Base-by-base conservation (phyloP, 2,888 invertebrate species). In the Baronia brevicornis region DNA sequence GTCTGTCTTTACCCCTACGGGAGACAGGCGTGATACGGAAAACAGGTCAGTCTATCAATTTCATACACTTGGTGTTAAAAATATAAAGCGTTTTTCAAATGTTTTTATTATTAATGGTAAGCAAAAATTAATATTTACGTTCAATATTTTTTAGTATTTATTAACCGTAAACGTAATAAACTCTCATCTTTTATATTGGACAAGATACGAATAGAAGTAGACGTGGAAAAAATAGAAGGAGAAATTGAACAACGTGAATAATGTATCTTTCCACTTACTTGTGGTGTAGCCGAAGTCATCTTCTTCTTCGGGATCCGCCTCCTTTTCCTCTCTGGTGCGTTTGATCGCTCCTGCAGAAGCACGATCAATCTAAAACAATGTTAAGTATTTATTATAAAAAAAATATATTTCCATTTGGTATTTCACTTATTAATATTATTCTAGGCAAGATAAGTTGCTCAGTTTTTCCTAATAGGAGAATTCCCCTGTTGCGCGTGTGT, bases 271-370 rank as follows among this genome's bases (percentile, higher is more conserved):
- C 77, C 77, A 90, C 93, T 92, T 86, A 96, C 96, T 91, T 64
- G 86, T 85, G n/a, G 97, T 97, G 80, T 97, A 97, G 33, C 96
- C 97, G 72, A 90, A 97, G 56, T 94, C 92, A 60, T 97, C 97
- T 71, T 96, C 96, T 47, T 90, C 85, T 55, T 97, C 97, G 6
- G 89, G 87, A 60, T 97, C 96, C 0, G 91, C 90, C 1, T 89
- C 89, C 33, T 89, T 89, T 77, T 94, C 94, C 50, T 90, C 90
- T 77, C 88, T 91, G 44, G 87, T 88, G 29, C 93, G 85, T 60
- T 90, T 93, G 3, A 95, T 87, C 44, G 94, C 94, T 0, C 91
- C 96, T 0, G 96, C 96, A 57, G 95, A 95, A 0, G 92, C 93
- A 37, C 95, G 88, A 60, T 95, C 94, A 60, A 96, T 95, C 94